A percentile compares a stretch with the other conserved stretches of the same genome.
Conservation (phyloP, 2,888 invertebrate species). For the Athalia rosae region DNA sequence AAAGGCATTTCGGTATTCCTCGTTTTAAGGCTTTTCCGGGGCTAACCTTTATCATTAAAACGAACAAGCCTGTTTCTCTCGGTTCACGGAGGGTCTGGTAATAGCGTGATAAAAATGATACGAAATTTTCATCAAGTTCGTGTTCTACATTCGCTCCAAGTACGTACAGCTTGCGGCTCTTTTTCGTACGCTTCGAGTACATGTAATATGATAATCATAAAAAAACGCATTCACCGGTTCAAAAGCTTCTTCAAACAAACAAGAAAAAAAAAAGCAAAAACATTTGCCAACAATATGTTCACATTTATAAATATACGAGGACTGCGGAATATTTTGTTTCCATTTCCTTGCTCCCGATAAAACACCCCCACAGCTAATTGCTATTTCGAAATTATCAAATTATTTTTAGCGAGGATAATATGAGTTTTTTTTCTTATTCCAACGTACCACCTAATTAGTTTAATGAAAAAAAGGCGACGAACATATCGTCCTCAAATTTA, state of each 20-base stretch:
- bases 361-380: too few relatives aligned
- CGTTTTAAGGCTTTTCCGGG: background rate
- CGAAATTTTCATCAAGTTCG: slow-evolving; percentile 33
- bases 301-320: too few relatives aligned
- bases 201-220: slow-evolving; percentile 18
- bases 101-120: slow-evolving; percentile 32
- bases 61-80: slow-evolving; percentile 20
- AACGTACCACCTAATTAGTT: too few relatives aligned
- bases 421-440: too few relatives aligned
- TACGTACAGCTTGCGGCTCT: background rate
- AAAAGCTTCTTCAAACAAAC: background rate
- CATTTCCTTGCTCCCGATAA: too few relatives aligned
- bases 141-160: background rate
- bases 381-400: too few relatives aligned
- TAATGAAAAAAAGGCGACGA: too few relatives aligned
- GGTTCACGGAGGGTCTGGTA: slow-evolving; percentile 26
- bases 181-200: background rate
- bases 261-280: too few relatives aligned
- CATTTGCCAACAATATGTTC: too few relatives aligned
- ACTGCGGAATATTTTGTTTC: too few relatives aligned
- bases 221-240: slow-evolving; percentile 1
- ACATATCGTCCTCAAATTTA: too few relatives aligned
- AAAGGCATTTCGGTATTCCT: slow-evolving; percentile 24
- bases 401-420: too few relatives aligned
- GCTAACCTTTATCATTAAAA: slow-evolving; percentile 37